Evolutionary conservation across 1,140 invertebrate species (phyloP).

Genomic region (Drosophila sproati): DNA sequence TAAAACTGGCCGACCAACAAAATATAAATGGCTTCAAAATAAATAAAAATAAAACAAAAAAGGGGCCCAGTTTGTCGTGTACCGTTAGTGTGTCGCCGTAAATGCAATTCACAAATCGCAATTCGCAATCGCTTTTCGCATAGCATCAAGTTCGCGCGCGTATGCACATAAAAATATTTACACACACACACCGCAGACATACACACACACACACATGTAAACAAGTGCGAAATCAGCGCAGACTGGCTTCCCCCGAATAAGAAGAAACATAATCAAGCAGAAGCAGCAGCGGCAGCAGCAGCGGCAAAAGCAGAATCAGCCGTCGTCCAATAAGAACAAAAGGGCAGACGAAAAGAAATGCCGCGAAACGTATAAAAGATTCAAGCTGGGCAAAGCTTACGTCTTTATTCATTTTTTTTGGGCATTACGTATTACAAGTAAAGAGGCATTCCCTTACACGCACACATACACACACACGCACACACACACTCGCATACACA

Average conservation of each 20-base stretch:
- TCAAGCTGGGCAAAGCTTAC: slow-evolving; percentile 39
- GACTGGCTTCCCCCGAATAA: slow-evolving; percentile 41
- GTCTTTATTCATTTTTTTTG: slow-evolving; percentile 44
- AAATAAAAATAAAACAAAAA: slow-evolving; percentile 50
- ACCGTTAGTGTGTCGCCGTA: slow-evolving; percentile 40
- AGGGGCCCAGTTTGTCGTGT: slow-evolving; percentile 36
- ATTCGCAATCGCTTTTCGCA: slow-evolving; percentile 42
- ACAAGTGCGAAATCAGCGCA: slow-evolving; percentile 31
- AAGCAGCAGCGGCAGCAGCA: background rate
- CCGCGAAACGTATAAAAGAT: slow-evolving; percentile 63
- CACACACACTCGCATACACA: slow-evolving; percentile 8
- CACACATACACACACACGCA: slow-evolving; percentile 44
- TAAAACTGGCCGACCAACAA: slow-evolving; percentile 32
- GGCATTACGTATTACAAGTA: slow-evolving; percentile 69
- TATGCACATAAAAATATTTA: slow-evolving; percentile 34
- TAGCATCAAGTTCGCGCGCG: slow-evolving; percentile 54
- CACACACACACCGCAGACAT: slow-evolving; percentile 14
- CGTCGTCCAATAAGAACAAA: slow-evolving; percentile 33
- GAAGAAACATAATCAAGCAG: background rate
- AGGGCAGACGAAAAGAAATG: slow-evolving; percentile 36
- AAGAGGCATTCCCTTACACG: slow-evolving; percentile 64
- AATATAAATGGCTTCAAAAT: slow-evolving; percentile 56
- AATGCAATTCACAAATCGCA: slow-evolving; percentile 29
- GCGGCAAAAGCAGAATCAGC: slow-evolving; percentile 6
- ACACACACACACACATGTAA: slow-evolving; percentile 12